Evolutionary conservation across 2,113 vertebrate species (phyloP).

Genomic region (Labeo rohita): DNA sequence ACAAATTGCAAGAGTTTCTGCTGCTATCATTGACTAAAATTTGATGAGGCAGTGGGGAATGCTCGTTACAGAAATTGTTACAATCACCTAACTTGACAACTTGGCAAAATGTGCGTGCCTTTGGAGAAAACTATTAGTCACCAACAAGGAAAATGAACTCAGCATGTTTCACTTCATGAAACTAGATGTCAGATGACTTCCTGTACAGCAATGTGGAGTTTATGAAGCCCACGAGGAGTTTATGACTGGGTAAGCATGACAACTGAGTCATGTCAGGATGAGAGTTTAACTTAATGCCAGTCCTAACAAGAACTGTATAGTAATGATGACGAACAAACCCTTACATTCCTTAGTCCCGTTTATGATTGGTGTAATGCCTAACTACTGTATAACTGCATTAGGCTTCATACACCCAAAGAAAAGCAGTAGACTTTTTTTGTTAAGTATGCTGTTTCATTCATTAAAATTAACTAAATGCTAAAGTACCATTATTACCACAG

Average conservation of each 20-base stretch:
- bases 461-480: not conserved
- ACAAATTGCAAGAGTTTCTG: not conserved
- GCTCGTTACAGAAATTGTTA: not conserved
- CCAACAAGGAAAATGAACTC: not conserved
- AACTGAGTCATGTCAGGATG: not conserved
- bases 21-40: not conserved
- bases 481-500: not conserved
- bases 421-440: not conserved
- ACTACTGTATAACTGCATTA: not conserved
- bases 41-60: not conserved
- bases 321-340: constrained; percentile 2
- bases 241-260: not conserved
- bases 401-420: not conserved
- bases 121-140: not conserved
- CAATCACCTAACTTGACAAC: not conserved
- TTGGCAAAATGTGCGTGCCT: not conserved
- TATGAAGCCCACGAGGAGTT: constrained; percentile 10
- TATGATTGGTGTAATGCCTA: not conserved
- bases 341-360: not conserved
- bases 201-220: not conserved
- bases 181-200: constrained; percentile 9
- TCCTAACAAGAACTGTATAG: not conserved
- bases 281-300: not conserved
- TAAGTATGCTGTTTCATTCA: not conserved
- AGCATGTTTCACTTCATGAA: constrained; percentile 28